Conservation (phyloP, 2,888 invertebrate genomes). For the Biston stratarius region DNA sequence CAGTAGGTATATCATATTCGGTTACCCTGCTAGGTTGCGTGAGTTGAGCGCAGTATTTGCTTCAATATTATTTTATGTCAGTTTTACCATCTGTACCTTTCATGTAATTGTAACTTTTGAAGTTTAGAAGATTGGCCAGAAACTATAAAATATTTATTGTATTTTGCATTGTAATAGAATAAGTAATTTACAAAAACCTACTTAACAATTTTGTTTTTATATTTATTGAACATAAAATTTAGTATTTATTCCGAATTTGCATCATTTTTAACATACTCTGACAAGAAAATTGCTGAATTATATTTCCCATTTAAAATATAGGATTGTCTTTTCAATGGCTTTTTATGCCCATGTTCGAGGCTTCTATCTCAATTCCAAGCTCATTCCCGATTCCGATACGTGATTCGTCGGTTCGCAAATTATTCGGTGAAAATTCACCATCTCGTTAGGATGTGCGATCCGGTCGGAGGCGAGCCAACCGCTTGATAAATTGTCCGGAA, state of each 20-base stretch:
- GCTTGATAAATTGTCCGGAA: slow-evolving; percentile 87
- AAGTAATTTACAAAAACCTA: no score
- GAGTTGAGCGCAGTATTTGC: slow-evolving; percentile 12
- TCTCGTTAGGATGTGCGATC: slow-evolving; percentile 86
- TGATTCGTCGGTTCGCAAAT: slow-evolving; percentile 86
- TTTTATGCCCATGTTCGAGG: slow-evolving; percentile 76
- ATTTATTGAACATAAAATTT: no score
- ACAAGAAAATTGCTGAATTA: slow-evolving; percentile 5
- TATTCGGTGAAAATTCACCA: slow-evolving; percentile 86
- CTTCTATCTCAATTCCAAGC: slow-evolving; percentile 84
- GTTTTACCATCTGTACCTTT: not conserved
- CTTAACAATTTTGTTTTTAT: no score
- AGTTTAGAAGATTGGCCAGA: not conserved
- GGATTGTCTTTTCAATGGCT: slow-evolving; percentile 29
- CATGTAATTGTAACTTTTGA: not conserved
- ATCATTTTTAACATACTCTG: not conserved
- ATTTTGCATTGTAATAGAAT: no score
- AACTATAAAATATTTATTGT: no score
- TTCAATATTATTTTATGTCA: slow-evolving; percentile 2
- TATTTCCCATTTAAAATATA: slow-evolving; percentile 21
- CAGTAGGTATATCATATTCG: slow-evolving; percentile 37
- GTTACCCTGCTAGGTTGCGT: slow-evolving; percentile 18
- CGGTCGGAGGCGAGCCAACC: slow-evolving; percentile 83
- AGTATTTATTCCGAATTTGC: no score
- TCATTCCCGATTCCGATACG: slow-evolving; percentile 85